Base-by-base conservation (phyloP, 2,797 vertebrate genomes). In the Sparidentex hasta region DNA sequence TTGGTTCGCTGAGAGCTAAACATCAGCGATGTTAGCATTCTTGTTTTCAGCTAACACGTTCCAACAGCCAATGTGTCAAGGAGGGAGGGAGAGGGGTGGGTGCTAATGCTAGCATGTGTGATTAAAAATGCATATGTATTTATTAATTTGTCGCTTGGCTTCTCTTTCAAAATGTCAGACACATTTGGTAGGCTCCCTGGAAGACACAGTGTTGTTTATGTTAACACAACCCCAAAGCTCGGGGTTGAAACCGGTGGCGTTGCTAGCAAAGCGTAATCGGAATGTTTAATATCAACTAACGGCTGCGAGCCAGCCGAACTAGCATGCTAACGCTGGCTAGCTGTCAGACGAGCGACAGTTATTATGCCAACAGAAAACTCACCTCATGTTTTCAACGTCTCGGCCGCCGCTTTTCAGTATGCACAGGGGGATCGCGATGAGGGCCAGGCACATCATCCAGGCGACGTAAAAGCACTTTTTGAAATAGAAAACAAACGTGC, bases 341-440 rank as follows among this genome's bases (percentile, higher is more conserved):
- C 90, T 80, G 88, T 82, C 81, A 86, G 76, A 72, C 38, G 54
- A 70, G 61, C 74, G 70, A 78, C 76, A 72, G 85, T 81, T 77
- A 61, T 76, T 47, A 82, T 47, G 80, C 70, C 77, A 76, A 82
- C 48, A 33, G 7, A 7, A 81, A 88, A 88, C 95, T 96, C 93
- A 96, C 98, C 96, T 96, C 98, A 98, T 98, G 92, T 99, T 99
- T 72, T 96, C 95, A 44, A 99, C 89, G 66, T 96, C 97, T 74
- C 98, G 96, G 78, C 98, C 97, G 23, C 97, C 96, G 94, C 97
- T 96, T 81, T 96, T 94, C 84, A 98, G 92, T 18, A 98, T 75
- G 64, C 96, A 97, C 74, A 96, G 56, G 0, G 90, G 96, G 8
- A 92, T 94, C 2, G 95, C 94, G 1, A 95, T 0, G 65, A 96